Base-by-base conservation (phyloP, 2,797 vertebrate species). In the Gallinago solitaria region DNA sequence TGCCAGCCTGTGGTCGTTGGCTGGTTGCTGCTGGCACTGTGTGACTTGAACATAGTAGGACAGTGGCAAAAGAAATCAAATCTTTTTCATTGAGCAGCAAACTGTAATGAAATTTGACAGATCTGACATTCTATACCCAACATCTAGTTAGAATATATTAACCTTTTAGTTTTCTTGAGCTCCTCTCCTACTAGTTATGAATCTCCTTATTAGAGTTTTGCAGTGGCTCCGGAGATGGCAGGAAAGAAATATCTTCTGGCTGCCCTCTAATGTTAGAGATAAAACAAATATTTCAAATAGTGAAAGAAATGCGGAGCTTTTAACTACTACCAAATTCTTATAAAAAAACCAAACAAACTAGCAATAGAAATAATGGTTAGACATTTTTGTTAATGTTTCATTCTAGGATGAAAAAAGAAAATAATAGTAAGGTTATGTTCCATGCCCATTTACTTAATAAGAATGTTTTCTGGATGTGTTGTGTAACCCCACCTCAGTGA, bases 1-100 rank as follows among this genome's bases (percentile, higher is more conserved):
- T 98, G 98, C 98, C 98, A 99, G 98, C 98, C 98, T 98, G 98
- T 98, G 98, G 98, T 98, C 98, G 98, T 98, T 98, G 98, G 98
- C 98, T 98, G 98, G 98, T 98, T 98, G 98, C 98, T 99, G 98
- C 98, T 98, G 98, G 98, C 98, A 98, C 96, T 98, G 96, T 98
- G 98, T 98, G 98, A 97, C 98, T 98, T 97, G 98, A 98, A 98
- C 98, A 97, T 98, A 98, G 98, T 98, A 98, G 98, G 98, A 98
- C 98, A 98, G 98, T 98, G 98, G 98, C 98, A 98, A 97, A 98
- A 98, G 98, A 98, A 98, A 98, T 98, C 98, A 98, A 98, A 97
- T 98, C 98, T 98, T 97, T 98, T 96, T 97, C 98, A 98, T 96
- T 98, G 96, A 98, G 98, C 99, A 99, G 98, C 97, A 97, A 98